These are phyloP conservation scores for Bucco capensis DNA, from an alignment of 2,113 vertebrate genomes.

Conservation along the genomic window DNA sequence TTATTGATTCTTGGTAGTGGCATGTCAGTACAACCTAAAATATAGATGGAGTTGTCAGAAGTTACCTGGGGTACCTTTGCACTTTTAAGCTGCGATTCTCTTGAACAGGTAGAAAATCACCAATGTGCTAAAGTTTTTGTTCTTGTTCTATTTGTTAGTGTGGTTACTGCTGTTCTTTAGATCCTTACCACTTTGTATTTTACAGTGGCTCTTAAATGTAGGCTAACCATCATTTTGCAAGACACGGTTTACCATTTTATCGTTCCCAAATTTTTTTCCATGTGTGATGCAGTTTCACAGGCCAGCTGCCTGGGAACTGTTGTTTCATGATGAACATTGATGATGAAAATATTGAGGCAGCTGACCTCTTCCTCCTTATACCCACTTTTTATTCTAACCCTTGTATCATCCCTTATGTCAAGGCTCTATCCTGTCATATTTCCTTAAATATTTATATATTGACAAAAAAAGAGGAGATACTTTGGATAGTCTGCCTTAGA, in stretches of 20 bases:
- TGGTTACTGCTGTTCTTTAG: neutral
- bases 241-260: neutral
- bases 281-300: neutral
- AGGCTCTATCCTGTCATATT: neutral
- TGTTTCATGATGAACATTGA: neutral
- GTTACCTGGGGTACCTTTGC: neutral
- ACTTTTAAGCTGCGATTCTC: neutral
- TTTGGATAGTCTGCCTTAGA: neutral
- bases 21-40: neutral
- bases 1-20: neutral
- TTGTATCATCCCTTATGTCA: neutral
- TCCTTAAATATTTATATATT: neutral
- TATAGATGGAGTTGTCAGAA: neutral
- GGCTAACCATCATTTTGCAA: neutral
- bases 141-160: neutral
- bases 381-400: neutral
- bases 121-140: neutral
- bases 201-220: neutral
- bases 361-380: neutral
- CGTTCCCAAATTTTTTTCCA: neutral
- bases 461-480: neutral
- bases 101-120: neutral
- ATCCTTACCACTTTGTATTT: neutral
- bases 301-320: neutral
- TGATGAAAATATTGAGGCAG: neutral